Evolutionary conservation across 2,888 invertebrate species (phyloP), one percentile per base, ranked within the genome.

Genomic region (Rhogogaster chlorosoma): DNA sequence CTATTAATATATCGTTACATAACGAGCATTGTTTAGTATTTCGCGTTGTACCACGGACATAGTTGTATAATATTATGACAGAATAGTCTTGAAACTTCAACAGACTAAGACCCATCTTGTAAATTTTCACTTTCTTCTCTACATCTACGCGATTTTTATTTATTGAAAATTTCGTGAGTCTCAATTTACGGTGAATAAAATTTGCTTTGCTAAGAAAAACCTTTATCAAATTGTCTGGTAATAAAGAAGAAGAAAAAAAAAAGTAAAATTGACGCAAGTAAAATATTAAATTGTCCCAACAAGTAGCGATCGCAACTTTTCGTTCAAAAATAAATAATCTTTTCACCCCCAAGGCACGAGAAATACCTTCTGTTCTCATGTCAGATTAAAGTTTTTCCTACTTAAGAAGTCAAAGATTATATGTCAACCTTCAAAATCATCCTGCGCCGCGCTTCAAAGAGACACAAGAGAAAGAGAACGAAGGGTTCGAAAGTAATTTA

Each of bases 1-100:
- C 78, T 80, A 80, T 61, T 61, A 80, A 80, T 38, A 80, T 26
- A n/a, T 12, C 78, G 57, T 61, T 57, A 12, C 49, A 38, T 22
- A 38, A 26, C 42, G 73, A 42, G 10, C 12, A 73, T 73, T 73
- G 26, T 77, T 77, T 18, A n/a, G 77, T 77, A 38, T 77, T 77
- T 32, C 4, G 2, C 53, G 26, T 53, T 29, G 4, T 18, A 26
- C 18, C 49, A 9, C 7, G 53, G 53, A 53, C n/a, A 77, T 49
- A 9, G 49, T 2, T 29, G 77, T 77, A 49, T 49, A 49, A 77
- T 53, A 77, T 18, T 53, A 53, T 77, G 77, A 77, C 22, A 10
- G 73, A 73, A 73, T 73, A 73, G 38, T 73, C 26, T 42, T 12
- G 15, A 32, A 67, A 26, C 32, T 67, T 5, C 15, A 67, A 67